Base-by-base conservation (phyloP, 2,888 invertebrate species). In the Scaptomyza cyrtandrae region DNA sequence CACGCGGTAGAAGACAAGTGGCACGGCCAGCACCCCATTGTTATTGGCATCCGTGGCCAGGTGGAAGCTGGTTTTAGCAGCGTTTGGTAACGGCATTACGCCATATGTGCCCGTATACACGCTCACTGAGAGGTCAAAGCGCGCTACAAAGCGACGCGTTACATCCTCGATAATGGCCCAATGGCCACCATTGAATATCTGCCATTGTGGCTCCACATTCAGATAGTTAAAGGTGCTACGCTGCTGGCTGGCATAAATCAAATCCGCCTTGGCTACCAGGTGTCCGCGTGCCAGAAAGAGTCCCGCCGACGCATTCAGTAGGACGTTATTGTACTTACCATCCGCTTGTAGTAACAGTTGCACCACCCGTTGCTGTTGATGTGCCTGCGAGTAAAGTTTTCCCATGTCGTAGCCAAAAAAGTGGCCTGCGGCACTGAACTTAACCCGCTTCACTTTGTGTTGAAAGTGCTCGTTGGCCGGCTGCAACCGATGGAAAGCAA, bases 91-190 rank as follows among this genome's bases (percentile, higher is more conserved):
- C 0, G 92, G 90, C 67, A 95, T 89, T 1, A 92, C 93, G 2
- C 93, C 94, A 80, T 93, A 93, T 0, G 93, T 93, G 31, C 95
- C 95, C 2, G 94, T 94, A 78, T 93, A 94, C 45, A 93, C 92
- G 9, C 88, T 90, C 4, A 93, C 80, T 16, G 91, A 83, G 6
- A 92, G 79, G 0, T 83, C 76, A 10, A 88, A 80, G 1, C 74
- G 66, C 6, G 78, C 81, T 0, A 93, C 93, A 69, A 93, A 93
- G 13, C 87, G 86, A 56, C 94, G 91, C 6, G 93, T 91, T 61
- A 91, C 90, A 5, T 78, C 78, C 90, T 95, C 94, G 16, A 94
- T 86, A 1, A 78, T 75, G 44, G 92, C 90, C 95, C 95, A 95
- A 74, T 94, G 94, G 11, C 93, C 93, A 0, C 90, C 93, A 80